Evolutionary conservation across 2,888 invertebrate species (phyloP), one percentile per base, ranked within the genome.

Genomic region (Aleiodes alternator): DNA sequence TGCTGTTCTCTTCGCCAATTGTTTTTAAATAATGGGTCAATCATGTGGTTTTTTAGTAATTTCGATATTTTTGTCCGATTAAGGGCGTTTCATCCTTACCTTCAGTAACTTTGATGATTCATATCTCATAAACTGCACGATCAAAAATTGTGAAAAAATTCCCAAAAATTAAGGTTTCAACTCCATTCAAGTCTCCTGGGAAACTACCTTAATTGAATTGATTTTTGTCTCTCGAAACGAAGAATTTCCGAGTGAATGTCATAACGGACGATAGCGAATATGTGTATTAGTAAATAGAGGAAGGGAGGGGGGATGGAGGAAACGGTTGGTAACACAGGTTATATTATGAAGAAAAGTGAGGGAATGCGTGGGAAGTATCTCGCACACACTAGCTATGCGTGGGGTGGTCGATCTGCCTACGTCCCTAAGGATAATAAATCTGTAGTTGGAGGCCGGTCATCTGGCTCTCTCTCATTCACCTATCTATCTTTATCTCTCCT

Each of bases 341-440:
- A 48, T 16, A 61, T 61, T 16, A 61, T 38, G 64, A 64, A 23
- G 16, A 43, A 48, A 64, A 64, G 64, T 64, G 64, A 68, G 68
- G 9, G 51, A 68, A 68, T 68, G 68, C 68, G 68, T 84, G 83
- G 84, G 82, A 84, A 86, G 86, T 80, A 84, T 83, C 82, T 85
- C 86, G 85, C 85, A 87, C 38, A 48, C 64, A 16, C 64, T 64
- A 87, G 82, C 82, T 83, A 86, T 86, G 87, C 86, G 87, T 87
- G 87, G 87, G 87, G 87, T 87, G 87, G 87, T 78, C 78, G 79
- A 78, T 76, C 76, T 80, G 76, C 81, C 81, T 86, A 86, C 86
- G 86, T 84, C 80, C 79, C 80, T 79, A 80, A 82, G 85, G 81
- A 85, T 85, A 85, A 86, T 85, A 84, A 86, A 86, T 86, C 84